Base-by-base conservation (phyloP, 2,888 invertebrate species). In the Cetonia aurata region DNA sequence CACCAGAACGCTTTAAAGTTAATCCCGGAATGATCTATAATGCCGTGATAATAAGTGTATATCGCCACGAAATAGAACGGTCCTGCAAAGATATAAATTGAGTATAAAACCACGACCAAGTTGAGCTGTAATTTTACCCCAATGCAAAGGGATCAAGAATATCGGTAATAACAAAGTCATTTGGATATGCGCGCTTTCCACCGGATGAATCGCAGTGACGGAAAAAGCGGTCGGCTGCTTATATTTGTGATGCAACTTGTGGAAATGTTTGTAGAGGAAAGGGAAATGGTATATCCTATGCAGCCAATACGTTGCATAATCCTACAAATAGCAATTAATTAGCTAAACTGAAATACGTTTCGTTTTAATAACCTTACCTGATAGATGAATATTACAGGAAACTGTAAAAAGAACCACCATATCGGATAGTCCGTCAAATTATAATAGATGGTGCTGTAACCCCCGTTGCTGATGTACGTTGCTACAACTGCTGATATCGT, bases 161-260 rank as follows among this genome's bases (percentile, higher is more conserved):
- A 91, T 85, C 0, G 92, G 91, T 42, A 88, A 72, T n/a, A 89
- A 86, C 76, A 89, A 84, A 0, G 87, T 87, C 0, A 88, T 78
- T 79, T 93, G 92, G 12, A 92, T 86, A 78, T 89, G 87, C 77
- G 89, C 76, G 67, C 92, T 87, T 84, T 93, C 93, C 0, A 91
- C 80, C 0, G 93, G 92, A 77, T 93, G 92, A 77, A 92, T 91
- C 55, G 93, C 92, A 0, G 91, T 91, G 1, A 91, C 91, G 0
- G 92, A 91, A 84, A 92, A 92, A 0, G 91, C 91, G 0, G 92
- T 92, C 0, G 93, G 93, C 79, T 91, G 91, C 80, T 92, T 92
- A 83, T 92, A 93, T 75, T 89, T 90, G 84, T 93, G 93, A 79
- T 93, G 92, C 0, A 91, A 83, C 82, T 92, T 92, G 85, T 93